Conservation (phyloP, 2,888 invertebrate genomes). For the Lapara coniferarum region DNA sequence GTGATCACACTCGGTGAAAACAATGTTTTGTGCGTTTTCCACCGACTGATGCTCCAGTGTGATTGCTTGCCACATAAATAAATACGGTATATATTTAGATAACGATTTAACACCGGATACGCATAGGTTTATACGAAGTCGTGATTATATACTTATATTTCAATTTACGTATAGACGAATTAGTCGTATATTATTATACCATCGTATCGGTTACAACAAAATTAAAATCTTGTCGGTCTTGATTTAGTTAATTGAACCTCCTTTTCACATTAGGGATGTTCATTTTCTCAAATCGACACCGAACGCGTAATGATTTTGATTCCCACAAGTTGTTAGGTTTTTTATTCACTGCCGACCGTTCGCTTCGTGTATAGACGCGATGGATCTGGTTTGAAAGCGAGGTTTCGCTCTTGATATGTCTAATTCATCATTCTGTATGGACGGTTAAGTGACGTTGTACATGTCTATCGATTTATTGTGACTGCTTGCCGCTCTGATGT, state of each 20-base stretch:
- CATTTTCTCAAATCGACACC: constrained; percentile 22
- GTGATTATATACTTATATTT: constrained; percentile 2
- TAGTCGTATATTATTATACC: constrained; percentile 3
- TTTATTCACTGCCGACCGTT: background rate
- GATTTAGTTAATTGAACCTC: constrained; percentile 16
- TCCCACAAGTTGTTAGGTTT: constrained; percentile 14
- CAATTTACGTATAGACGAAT: background rate
- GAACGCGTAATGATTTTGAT: constrained; percentile 23
- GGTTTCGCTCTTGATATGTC: constrained; percentile 23
- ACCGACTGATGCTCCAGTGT: background rate
- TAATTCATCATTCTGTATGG: constrained; percentile 21
- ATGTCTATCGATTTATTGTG: constrained; percentile 23
- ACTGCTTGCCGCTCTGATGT: constrained; percentile 21
- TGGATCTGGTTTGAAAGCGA: constrained; percentile 19
- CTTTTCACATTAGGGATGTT: constrained; percentile 15
- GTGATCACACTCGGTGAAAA: background rate
- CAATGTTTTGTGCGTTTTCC: background rate
- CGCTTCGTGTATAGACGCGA: constrained; percentile 15
- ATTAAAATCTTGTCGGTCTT: background rate
- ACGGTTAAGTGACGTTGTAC: constrained; percentile 23
- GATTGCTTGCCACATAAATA: too few species aligned
- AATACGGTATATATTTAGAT: too few species aligned
- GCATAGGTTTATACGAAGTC: too few species aligned
- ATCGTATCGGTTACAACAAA: background rate
- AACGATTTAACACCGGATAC: too few species aligned